Evolutionary conservation across 2,113 vertebrate species (phyloP).

Genomic region (Eulacestoma nigropectus): DNA sequence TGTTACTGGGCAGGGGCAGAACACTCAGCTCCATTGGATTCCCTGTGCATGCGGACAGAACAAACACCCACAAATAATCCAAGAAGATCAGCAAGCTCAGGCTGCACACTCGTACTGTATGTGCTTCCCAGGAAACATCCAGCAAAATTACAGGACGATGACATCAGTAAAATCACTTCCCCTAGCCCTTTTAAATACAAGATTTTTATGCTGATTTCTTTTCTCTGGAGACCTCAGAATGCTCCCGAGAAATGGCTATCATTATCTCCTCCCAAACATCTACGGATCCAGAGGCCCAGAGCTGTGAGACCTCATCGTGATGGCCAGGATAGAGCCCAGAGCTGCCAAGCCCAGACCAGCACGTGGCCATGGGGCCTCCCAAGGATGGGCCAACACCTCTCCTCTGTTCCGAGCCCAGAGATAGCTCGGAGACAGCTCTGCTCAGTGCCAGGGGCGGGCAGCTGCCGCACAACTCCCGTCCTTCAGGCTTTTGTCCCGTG

Average conservation of each 20-base stretch:
- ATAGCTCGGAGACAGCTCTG: background rate
- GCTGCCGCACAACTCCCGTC: accelerated
- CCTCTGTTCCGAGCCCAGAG: background rate
- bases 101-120: background rate
- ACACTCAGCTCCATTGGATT: background rate
- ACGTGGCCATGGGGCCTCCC: background rate
- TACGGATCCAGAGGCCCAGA: background rate
- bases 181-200: background rate
- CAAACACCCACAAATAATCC: background rate
- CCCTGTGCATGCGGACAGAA: background rate
- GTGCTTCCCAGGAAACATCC: background rate
- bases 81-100: background rate
- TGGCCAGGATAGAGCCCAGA: background rate
- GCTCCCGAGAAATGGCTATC: background rate
- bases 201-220: background rate
- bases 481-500: background rate
- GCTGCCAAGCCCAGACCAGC: background rate
- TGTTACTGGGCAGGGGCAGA: background rate
- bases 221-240: background rate
- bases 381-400: background rate
- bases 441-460: accelerated
- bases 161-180: background rate
- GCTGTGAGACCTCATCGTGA: background rate
- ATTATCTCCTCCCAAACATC: background rate
- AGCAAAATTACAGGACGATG: background rate